Conservation (phyloP, 2,888 invertebrate genomes). For the Orgyia antiqua region DNA sequence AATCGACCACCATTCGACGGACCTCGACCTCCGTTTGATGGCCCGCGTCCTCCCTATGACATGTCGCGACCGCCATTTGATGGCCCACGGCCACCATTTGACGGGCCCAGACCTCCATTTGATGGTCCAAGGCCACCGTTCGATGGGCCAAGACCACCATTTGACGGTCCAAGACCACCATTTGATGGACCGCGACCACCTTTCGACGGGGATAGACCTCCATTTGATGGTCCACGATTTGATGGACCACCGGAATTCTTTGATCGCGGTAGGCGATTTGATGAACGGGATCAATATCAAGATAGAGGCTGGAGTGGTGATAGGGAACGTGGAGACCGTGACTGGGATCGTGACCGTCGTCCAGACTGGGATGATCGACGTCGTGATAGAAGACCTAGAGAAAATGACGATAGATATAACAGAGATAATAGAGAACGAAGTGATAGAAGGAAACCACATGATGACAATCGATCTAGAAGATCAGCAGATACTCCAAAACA, state of each 20-base stretch:
- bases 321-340: slow-evolving; percentile 35
- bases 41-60: slow-evolving; percentile 41
- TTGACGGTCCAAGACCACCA: slow-evolving; percentile 36
- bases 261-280: slow-evolving; percentile 61
- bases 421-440: slow-evolving; percentile 35
- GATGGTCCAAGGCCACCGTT: slow-evolving; percentile 51
- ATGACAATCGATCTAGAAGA: slow-evolving; percentile 27
- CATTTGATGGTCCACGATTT: slow-evolving; percentile 29
- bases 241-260: slow-evolving; percentile 60
- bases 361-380: slow-evolving; percentile 44
- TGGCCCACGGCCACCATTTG: slow-evolving; percentile 29
- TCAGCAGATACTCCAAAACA: slow-evolving; percentile 2
- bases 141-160: slow-evolving; percentile 18
- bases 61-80: slow-evolving; percentile 38
- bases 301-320: slow-evolving; percentile 56
- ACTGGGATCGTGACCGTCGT: slow-evolving; percentile 8
- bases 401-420: slow-evolving; percentile 42
- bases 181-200: slow-evolving; percentile 30
- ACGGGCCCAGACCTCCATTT: slow-evolving; percentile 41
- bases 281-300: slow-evolving; percentile 55
- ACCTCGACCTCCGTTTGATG: slow-evolving; percentile 42
- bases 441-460: slow-evolving; percentile 41
- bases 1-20: slow-evolving; percentile 41
- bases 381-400: slow-evolving; percentile 43
- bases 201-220: slow-evolving; percentile 32